These are phyloP conservation scores for Vulpes ferrilata DNA, from an alignment of 2,113 vertebrate species.

Conservation along the genomic window DNA sequence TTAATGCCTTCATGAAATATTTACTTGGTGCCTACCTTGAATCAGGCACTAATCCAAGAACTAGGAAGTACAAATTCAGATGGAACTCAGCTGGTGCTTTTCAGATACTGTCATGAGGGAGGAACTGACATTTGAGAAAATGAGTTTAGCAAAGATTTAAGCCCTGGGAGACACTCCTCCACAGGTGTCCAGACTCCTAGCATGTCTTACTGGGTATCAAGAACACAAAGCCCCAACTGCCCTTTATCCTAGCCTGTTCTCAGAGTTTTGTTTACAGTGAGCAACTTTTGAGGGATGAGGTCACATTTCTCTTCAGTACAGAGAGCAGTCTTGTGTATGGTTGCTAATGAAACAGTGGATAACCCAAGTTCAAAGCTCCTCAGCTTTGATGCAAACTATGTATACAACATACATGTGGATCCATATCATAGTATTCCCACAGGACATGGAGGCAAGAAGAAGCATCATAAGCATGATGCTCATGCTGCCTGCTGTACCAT, in stretches of 20 bases:
- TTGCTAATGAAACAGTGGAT: background rate
- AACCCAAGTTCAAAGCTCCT: background rate
- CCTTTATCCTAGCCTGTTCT: background rate
- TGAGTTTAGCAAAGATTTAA: background rate
- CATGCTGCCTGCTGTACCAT: background rate
- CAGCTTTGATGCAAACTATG: background rate
- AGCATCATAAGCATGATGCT: background rate
- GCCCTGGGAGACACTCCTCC: background rate
- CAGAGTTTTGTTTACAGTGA: background rate
- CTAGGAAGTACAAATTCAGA: background rate
- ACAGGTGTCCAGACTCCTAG: background rate
- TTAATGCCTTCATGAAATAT: background rate
- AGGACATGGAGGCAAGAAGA: background rate
- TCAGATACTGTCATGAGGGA: background rate
- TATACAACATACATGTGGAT: background rate
- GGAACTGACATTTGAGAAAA: background rate
- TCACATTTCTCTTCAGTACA: background rate
- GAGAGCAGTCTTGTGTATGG: constrained; percentile 18
- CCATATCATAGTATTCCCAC: background rate
- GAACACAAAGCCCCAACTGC: background rate
- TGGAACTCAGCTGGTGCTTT: background rate
- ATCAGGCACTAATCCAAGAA: background rate
- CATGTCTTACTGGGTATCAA: background rate
- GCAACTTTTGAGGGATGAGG: background rate
- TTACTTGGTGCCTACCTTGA: background rate